phyloP scores from a whole-genome alignment of 2,113 vertebrate genomes.

The Halcyon senegalensis region DNA sequence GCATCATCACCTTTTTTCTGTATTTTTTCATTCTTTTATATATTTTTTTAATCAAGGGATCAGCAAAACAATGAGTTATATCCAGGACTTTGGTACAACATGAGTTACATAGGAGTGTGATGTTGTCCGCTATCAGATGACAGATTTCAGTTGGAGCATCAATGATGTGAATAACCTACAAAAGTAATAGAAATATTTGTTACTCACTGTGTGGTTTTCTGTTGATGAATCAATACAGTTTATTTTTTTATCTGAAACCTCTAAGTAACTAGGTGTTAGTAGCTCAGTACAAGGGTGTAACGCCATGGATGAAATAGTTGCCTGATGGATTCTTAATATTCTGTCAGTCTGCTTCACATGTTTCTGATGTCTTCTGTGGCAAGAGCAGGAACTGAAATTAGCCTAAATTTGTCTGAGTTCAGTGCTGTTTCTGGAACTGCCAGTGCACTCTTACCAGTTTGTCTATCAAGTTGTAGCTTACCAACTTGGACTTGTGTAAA shows the following conservation, averaged over 20 bases:
- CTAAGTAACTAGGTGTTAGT: not conserved
- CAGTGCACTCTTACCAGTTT: not conserved
- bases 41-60: not conserved
- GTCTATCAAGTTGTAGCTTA: not conserved
- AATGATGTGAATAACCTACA: not conserved
- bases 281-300: not conserved
- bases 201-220: not conserved
- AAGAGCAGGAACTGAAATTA: not conserved
- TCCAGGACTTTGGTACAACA: not conserved
- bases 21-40: not conserved
- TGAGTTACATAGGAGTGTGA: not conserved
- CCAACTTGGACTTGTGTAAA: not conserved
- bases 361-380: not conserved
- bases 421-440: not conserved
- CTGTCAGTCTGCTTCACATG: not conserved
- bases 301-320: not conserved
- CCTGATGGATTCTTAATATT: not conserved
- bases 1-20: not conserved
- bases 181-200: not conserved
- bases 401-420: not conserved
- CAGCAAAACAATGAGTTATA: not conserved
- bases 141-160: not conserved
- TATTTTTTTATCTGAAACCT: not conserved
- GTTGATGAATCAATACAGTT: not conserved
- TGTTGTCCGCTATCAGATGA: not conserved